Evolutionary conservation across 2,888 invertebrate genomes (phyloP), one percentile per base, ranked within the genome.

Genomic region (Pammene aurita): DNA sequence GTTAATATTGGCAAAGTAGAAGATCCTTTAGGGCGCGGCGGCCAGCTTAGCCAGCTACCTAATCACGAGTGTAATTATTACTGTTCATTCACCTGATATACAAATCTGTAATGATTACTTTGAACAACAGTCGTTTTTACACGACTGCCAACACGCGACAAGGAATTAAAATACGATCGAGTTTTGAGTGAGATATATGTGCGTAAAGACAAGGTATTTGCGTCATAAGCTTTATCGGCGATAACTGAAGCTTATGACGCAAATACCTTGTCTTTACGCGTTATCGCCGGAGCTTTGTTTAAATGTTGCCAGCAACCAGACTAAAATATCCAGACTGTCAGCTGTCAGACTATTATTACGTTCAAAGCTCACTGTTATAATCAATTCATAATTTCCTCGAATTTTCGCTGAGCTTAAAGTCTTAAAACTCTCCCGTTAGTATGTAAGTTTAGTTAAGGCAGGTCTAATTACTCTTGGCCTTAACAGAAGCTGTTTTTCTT

Each of bases 81-180:
- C 80, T 77, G 84, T 81, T 80, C 84, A 75, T 87, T 88, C 85
- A 86, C 86, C 87, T 85, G 83, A 78, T 78, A 75, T 81, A 77
- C 78, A 79, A 34, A 44, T 26, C 26, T 58, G 9, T 58, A 75
- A 79, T 76, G 71, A 76, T 73, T 73, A 75, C 73, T 72, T 67
- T 75, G 72, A 78, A 72, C 74, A 76, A 81, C 81, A 78, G 75
- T 7, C 14, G 34, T 56, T 55, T 14, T 76, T 74, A 75, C 74
- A 74, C 69, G 67, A 67, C 42, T 66, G 60, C 60, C 66, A 54
- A 41, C 60, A 18, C 10, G 18, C 34, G 13, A 35, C n/a, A 62
- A 41, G 13, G 46, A 55, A 48, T 52, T 66, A 66, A 66, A 41
- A 44, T 52, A 26, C 11, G 10, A 44, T 13, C 13, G 52, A 52